Conservation (phyloP, 2,888 invertebrate genomes). For the Seira musarum region DNA sequence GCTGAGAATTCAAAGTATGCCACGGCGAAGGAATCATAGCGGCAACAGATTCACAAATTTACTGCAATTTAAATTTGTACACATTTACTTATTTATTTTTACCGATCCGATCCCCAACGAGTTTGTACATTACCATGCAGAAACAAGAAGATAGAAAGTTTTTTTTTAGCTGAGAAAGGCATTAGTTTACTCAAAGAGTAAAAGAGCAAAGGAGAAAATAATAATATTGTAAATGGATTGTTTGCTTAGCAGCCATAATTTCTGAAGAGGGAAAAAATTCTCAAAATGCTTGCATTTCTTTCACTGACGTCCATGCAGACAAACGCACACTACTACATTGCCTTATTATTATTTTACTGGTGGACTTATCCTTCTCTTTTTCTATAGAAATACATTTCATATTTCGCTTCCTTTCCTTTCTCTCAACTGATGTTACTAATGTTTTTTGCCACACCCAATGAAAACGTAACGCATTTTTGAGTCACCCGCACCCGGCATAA, state of each 20-base stretch:
- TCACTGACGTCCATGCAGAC: neutral
- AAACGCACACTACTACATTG: neutral
- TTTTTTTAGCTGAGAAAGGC: no score
- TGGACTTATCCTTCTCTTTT: neutral
- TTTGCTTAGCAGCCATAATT: neutral
- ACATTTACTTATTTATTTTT: neutral
- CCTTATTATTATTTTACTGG: neutral
- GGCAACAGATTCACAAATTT: no score
- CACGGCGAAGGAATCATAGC: no score
- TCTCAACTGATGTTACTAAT: constrained; percentile 11
- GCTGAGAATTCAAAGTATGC: no score
- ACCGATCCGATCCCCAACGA: neutral
- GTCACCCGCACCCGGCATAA: neutral
- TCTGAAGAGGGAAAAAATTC: neutral
- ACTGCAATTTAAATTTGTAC: neutral
- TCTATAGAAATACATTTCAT: neutral
- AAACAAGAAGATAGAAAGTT: neutral
- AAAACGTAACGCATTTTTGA: neutral
- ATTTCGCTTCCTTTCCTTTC: neutral
- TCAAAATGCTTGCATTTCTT: neutral
- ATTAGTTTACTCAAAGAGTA: neutral
- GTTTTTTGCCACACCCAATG: constrained; percentile 36
- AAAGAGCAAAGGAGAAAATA: constrained; percentile 9
- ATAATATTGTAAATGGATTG: constrained; percentile 10
- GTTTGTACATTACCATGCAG: neutral